Evolutionary conservation across 1,140 invertebrate genomes (phyloP), one percentile per base, ranked within the genome.

Genomic region (Drosophila parabipectinata): DNA sequence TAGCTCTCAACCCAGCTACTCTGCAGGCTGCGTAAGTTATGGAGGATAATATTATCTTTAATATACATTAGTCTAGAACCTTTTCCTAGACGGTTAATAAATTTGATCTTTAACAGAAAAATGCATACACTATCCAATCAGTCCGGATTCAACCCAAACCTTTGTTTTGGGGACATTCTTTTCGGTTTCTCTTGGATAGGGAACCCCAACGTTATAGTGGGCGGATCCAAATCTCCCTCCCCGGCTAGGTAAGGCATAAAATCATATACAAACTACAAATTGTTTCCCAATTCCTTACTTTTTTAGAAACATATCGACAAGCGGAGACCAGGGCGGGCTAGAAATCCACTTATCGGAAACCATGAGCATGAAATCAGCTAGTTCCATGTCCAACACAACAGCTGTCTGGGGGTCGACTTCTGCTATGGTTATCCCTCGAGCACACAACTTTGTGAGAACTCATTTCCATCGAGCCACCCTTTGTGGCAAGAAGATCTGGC

Each of bases 401-500:
- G 41, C 8, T 52, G 53, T 3, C 39, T 51, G 10, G 44, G 44
- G 41, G 1, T 37, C 34, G 53, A 12, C 41, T n/a, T 6, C 34
- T 3, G 30, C 37, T 1, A 14, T 60, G 1, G 7, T 32, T 9
- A 30, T 50, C 2, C 72, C 91, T 1, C 63, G 74, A 15, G 91
- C 93, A 1, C 96, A 96, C 89, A 95, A 97, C 88, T 98, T 98
- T 85, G 94, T 97, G 51, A 93, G 96, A 30, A 97, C 96, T 4
- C 97, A 98, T 92, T 98, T 98, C 87, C 94, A 97, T 77, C 93
- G 96, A 72, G 96, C 96, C 5, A 97, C 97, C 1, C 96, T 97
- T 92, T 98, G 97, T 92, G 95, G 96, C 64, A 98, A 98, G 91
- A 98, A 98, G 96, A 98, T 99, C 75, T 99, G 98, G 98, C 92